Percentiles rank a stretch among this genome's conserved stretches.
These are phyloP conservation scores for Achatina immaculata DNA, from an alignment of 1,140 invertebrate species.

Conservation along the genomic window DNA sequence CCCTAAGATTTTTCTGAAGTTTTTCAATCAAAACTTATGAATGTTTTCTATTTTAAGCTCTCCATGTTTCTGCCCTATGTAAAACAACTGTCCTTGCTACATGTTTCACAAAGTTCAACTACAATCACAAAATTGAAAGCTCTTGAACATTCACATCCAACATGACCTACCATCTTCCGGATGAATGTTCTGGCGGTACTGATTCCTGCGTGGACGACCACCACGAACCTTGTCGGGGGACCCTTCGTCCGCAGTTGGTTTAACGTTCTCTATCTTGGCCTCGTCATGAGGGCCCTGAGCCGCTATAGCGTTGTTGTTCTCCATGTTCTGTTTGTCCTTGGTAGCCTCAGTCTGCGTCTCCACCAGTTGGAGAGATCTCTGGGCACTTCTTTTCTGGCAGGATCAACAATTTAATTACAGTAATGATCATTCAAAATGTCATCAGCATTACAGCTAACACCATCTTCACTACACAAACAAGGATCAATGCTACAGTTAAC, in stretches of 20 bases:
- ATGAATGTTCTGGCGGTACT: not conserved
- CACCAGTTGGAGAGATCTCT: constrained; percentile 39
- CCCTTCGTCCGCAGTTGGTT: constrained; percentile 32
- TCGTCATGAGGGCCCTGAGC: constrained; percentile 32
- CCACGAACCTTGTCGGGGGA: constrained; percentile 19
- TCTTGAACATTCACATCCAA: too few species aligned
- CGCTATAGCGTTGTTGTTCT: constrained; percentile 40
- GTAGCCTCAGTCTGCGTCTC: constrained; percentile 34
- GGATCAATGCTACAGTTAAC: too few species aligned
- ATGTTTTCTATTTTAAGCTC: not conserved
- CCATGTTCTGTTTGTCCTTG: constrained; percentile 18
- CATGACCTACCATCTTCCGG: constrained; percentile 36
- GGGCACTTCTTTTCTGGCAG: constrained; percentile 27
- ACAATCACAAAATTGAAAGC: too few species aligned
- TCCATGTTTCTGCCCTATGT: too few species aligned
- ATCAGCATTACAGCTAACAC: not conserved
- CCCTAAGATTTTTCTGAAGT: not conserved
- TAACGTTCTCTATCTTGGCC: constrained; percentile 37
- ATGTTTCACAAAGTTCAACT: too few species aligned
- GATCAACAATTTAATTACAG: not conserved
- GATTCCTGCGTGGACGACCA: constrained; percentile 6
- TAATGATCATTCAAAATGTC: not conserved
- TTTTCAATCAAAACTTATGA: not conserved
- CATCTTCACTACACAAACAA: too few species aligned
- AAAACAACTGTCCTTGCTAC: too few species aligned